Conservation (phyloP, 2,797 vertebrate genomes). For the Halcyon smyrnensis region DNA sequence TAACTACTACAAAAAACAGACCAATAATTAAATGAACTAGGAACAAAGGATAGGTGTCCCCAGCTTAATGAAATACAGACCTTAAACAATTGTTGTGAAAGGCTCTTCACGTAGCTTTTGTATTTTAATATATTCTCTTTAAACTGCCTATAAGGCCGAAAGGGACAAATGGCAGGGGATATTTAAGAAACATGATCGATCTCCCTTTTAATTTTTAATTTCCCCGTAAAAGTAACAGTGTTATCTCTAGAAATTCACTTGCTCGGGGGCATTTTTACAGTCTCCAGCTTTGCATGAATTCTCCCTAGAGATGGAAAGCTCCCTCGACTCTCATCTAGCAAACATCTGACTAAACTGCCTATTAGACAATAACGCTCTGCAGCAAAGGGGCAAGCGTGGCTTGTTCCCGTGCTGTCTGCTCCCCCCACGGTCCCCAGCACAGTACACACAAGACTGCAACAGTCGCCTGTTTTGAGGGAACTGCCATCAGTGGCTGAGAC, state of each 20-base stretch:
- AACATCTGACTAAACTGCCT: conserved; percentile 69
- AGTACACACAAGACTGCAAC: background rate
- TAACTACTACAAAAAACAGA: background rate
- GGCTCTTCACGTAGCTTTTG: background rate
- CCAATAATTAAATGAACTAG: background rate
- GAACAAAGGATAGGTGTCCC: background rate
- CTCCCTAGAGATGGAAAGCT: conserved; percentile 45
- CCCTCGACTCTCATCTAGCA: conserved; percentile 58
- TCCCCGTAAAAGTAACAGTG: background rate
- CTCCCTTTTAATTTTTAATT: conserved; percentile 66
- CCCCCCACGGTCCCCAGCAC: background rate
- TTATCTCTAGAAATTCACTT: conserved; percentile 44
- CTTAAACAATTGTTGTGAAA: background rate
- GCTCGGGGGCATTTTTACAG: conserved; percentile 55
- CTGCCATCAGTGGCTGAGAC: background rate
- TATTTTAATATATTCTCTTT: background rate
- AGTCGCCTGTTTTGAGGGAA: background rate
- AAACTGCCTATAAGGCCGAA: background rate
- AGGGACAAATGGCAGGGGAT: conserved; percentile 1
- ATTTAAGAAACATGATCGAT: conserved; percentile 30
- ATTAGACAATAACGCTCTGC: conserved; percentile 42
- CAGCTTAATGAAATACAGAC: background rate
- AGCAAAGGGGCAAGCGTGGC: background rate
- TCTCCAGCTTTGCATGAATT: conserved; percentile 53
- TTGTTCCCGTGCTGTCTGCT: background rate